Conservation (phyloP, 2,888 invertebrate genomes). For the Troides helena region DNA sequence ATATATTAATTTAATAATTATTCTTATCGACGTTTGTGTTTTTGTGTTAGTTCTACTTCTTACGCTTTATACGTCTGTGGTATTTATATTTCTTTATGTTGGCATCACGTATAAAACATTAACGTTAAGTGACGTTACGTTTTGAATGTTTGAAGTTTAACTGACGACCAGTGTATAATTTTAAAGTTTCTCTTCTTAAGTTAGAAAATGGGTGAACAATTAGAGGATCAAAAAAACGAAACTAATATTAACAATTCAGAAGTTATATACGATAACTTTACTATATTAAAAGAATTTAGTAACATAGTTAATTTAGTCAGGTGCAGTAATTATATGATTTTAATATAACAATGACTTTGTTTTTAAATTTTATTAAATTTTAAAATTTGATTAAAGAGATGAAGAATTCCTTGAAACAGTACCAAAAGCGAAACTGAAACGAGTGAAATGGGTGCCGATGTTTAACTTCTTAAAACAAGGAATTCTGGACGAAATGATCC, state of each 20-base stretch:
- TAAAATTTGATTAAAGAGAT: slow-evolving; percentile 45
- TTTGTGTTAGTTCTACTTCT: no score
- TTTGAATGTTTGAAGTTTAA: slow-evolving; percentile 5
- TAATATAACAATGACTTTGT: background rate
- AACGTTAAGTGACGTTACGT: slow-evolving; percentile 22
- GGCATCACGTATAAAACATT: background rate
- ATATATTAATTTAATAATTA: background rate
- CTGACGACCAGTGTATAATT: background rate
- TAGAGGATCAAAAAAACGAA: slow-evolving; percentile 46
- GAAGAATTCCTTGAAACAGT: slow-evolving; percentile 72
- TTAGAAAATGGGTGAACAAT: slow-evolving; percentile 50
- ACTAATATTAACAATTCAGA: slow-evolving; percentile 54
- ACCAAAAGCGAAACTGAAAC: slow-evolving; percentile 62
- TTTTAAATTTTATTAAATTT: background rate
- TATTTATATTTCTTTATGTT: background rate
- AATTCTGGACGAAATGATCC: slow-evolving; percentile 65
- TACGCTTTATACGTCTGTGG: no score
- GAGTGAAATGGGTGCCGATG: slow-evolving; percentile 72
- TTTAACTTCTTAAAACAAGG: slow-evolving; percentile 68
- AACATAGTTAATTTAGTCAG: slow-evolving; percentile 66
- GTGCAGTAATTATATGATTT: slow-evolving; percentile 41
- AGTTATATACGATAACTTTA: slow-evolving; percentile 63
- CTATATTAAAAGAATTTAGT: slow-evolving; percentile 66
- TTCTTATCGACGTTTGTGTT: no score
- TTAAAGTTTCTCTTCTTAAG: background rate